phyloP scores from a whole-genome alignment of 2,888 invertebrate species.

The Pseudococcus longispinus region DNA sequence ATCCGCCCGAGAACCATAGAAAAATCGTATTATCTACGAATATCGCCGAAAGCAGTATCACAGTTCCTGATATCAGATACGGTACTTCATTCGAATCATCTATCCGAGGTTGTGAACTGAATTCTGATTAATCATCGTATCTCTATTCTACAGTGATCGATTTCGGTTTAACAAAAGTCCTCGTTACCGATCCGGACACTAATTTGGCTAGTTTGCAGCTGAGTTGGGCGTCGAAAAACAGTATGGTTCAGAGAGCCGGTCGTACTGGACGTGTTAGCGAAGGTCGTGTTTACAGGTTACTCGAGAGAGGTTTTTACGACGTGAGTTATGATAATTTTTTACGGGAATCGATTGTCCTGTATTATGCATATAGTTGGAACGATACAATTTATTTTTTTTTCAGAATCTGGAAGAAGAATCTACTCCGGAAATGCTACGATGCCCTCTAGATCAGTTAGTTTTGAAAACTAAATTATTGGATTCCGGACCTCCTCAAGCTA shows the following conservation, averaged over 20 bases:
- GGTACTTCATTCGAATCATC: conserved; percentile 65
- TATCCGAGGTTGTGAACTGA: not conserved
- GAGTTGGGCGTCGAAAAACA: conserved; percentile 88
- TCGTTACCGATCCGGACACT: conserved; percentile 77
- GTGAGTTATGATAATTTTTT: conserved; percentile 62
- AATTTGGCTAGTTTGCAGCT: conserved; percentile 81
- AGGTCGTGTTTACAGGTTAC: conserved; percentile 84
- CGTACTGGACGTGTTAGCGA: conserved; percentile 87
- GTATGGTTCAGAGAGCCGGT: conserved; percentile 88
- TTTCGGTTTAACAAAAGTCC: conserved; percentile 87
- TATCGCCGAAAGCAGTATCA: conserved; percentile 91
- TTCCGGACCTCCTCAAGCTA: conserved; percentile 79
- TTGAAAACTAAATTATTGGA: conserved; percentile 82
- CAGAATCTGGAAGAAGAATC: conserved; percentile 47
- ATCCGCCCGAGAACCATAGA: conserved; percentile 71
- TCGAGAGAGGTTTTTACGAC: conserved; percentile 72
- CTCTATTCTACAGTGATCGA: conserved; percentile 77
- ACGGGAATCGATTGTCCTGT: too few relatives aligned
- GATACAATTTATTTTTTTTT: conserved; percentile 57
- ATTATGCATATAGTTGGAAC: not conserved
- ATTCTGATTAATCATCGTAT: not conserved
- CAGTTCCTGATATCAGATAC: conserved; percentile 86
- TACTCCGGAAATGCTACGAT: conserved; percentile 73
- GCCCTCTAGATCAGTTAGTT: conserved; percentile 81
- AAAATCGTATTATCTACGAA: conserved; percentile 90